Percentiles rank a stretch among this genome's conserved stretches.
Evolutionary conservation across 2,888 invertebrate genomes (phyloP).

Genomic region (Eustalomyia histrio): DNA sequence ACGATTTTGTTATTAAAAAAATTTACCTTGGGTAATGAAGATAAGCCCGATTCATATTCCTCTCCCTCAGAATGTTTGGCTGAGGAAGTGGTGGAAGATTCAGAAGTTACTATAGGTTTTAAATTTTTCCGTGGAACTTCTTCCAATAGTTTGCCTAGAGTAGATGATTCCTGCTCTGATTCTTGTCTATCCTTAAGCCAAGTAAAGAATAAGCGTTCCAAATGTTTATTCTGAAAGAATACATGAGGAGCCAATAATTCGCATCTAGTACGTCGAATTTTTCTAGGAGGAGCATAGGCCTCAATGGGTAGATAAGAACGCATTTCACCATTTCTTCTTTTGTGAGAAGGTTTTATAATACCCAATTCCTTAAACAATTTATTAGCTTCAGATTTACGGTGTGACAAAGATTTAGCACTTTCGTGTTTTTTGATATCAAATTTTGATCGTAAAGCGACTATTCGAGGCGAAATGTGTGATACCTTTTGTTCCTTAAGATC

Average conservation of each 20-base stretch:
- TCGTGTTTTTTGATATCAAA: constrained; percentile 53
- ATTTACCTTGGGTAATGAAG: constrained; percentile 73
- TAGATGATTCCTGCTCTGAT: constrained; percentile 60
- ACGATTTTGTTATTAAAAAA: not conserved
- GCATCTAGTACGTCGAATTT: constrained; percentile 73
- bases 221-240: constrained; percentile 71
- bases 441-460: constrained; percentile 69
- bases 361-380: constrained; percentile 36
- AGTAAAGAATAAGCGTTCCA: constrained; percentile 74
- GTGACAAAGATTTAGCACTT: constrained; percentile 28
- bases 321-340: constrained; percentile 69
- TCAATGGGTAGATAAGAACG: constrained; percentile 70
- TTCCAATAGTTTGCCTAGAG: constrained; percentile 71
- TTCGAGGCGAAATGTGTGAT: constrained; percentile 70
- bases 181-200: constrained; percentile 71
- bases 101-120: constrained; percentile 24
- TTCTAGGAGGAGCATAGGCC: constrained; percentile 75
- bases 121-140: constrained; percentile 67
- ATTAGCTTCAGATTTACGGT: constrained; percentile 28
- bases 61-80: constrained; percentile 72
- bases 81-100: constrained; percentile 67
- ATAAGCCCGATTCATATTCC: constrained; percentile 73
- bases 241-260: constrained; percentile 69
- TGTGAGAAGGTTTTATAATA: constrained; percentile 62
- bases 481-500: constrained; percentile 18